phyloP scores from a whole-genome alignment of 2,113 vertebrate genomes.

The Taurulus bubalis region DNA sequence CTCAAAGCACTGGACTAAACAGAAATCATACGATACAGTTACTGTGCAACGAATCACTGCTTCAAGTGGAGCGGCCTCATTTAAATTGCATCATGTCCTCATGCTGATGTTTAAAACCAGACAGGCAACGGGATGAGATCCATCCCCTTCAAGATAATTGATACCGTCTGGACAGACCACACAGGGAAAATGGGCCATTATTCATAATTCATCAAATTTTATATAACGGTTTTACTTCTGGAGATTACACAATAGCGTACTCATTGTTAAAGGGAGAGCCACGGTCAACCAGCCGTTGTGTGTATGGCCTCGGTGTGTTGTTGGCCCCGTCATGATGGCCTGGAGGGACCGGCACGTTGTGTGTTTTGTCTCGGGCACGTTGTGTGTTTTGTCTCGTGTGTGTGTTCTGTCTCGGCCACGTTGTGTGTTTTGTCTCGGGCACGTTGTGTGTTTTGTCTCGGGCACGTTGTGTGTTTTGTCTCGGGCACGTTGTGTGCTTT shows the following conservation, averaged over 20 bases:
- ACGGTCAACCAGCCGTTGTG: slow-evolving; percentile 28
- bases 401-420: no score
- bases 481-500: no score
- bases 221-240: slow-evolving; percentile 71
- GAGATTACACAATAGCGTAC: slow-evolving; percentile 67
- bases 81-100: slow-evolving; percentile 70
- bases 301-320: neutral
- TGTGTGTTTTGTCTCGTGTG: no score
- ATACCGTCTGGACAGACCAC: slow-evolving; percentile 50
- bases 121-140: slow-evolving; percentile 63
- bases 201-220: slow-evolving; percentile 75
- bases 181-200: slow-evolving; percentile 62
- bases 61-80: slow-evolving; percentile 54
- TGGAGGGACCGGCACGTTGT: no score
- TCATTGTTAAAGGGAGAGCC: slow-evolving; percentile 53
- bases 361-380: no score
- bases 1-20: neutral
- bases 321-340: slow-evolving; percentile 5
- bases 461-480: no score
- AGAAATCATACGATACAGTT: slow-evolving; percentile 29
- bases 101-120: slow-evolving; percentile 63
- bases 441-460: no score
- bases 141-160: slow-evolving; percentile 63
- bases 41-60: slow-evolving; percentile 40
- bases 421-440: no score